Conservation (phyloP, 35 echinoderm and acorn worm species). For the Holothuria glaberrima region DNA sequence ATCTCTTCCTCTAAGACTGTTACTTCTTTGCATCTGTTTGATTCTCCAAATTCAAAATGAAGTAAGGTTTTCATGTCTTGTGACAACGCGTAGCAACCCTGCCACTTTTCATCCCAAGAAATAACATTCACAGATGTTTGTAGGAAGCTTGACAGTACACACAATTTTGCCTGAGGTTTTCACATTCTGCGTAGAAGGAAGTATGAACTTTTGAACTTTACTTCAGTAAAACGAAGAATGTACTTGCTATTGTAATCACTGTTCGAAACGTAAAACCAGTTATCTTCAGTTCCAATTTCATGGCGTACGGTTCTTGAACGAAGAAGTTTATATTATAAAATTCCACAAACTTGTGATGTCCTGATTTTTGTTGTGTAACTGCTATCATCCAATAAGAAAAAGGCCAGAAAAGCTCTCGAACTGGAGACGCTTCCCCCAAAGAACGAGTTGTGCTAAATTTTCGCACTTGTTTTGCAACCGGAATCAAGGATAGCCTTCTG, state of each 20-base stretch:
- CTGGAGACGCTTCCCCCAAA: no score
- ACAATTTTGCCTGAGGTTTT: not conserved
- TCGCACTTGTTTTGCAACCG: not conserved
- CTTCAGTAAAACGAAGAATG: not conserved
- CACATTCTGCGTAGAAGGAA: not conserved
- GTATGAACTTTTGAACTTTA: not conserved
- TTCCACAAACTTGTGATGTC: not conserved
- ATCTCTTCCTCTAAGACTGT: not conserved
- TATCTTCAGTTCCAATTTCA: not conserved
- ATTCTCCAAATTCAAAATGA: not conserved
- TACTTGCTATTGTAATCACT: not conserved
- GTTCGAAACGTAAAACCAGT: not conserved
- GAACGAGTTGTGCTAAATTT: not conserved
- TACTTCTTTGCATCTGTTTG: not conserved
- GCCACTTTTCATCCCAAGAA: conserved; percentile 1
- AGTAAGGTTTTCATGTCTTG: not conserved
- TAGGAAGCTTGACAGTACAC: not conserved
- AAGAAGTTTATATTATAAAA: not conserved
- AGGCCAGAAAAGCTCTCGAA: not conserved
- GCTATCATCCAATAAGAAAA: not conserved
- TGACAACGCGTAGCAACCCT: not conserved
- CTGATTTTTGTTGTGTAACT: not conserved
- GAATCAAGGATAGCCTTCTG: not conserved
- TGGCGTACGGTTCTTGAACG: not conserved
- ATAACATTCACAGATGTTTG: not conserved